phyloP scores from a whole-genome alignment of 2,888 invertebrate species.

The Ametastegia equiseti region DNA sequence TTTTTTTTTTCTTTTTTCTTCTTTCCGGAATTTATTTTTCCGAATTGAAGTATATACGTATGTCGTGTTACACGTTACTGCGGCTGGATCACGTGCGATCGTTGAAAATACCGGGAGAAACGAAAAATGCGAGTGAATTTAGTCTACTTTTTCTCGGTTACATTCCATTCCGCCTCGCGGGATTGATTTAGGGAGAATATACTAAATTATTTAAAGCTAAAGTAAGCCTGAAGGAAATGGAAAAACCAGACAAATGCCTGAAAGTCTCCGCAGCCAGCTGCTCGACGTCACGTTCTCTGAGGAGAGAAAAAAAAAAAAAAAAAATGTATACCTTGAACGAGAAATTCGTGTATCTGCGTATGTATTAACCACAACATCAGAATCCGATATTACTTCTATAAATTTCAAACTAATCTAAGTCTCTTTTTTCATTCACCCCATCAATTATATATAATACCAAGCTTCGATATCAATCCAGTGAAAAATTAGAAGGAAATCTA shows the following conservation, averaged over 20 bases:
- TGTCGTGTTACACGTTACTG: background rate
- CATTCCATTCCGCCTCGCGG: background rate
- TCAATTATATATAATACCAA: too few relatives aligned
- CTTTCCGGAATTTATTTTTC: background rate
- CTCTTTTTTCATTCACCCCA: too few relatives aligned
- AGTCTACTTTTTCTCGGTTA: too few relatives aligned
- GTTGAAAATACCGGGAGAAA: too few relatives aligned
- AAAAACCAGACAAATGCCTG: background rate
- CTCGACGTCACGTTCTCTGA: background rate
- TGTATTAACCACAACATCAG: background rate
- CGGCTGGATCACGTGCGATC: too few relatives aligned
- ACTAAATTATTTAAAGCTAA: conserved; percentile 20
- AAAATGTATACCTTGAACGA: too few relatives aligned
- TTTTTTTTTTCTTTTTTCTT: too few relatives aligned
- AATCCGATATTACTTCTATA: background rate
- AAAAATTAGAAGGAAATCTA: too few relatives aligned
- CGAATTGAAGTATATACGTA: too few relatives aligned
- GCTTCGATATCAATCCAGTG: too few relatives aligned
- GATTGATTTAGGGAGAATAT: conserved; percentile 5
- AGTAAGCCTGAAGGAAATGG: background rate
- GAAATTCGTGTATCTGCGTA: too few relatives aligned
- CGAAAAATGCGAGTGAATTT: too few relatives aligned
- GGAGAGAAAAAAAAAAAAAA: background rate
- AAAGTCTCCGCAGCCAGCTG: background rate
- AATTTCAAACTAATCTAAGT: background rate